These are phyloP conservation scores for Anas flavirostris DNA, from an alignment of 2,797 vertebrate genomes.

Conservation along the genomic window DNA sequence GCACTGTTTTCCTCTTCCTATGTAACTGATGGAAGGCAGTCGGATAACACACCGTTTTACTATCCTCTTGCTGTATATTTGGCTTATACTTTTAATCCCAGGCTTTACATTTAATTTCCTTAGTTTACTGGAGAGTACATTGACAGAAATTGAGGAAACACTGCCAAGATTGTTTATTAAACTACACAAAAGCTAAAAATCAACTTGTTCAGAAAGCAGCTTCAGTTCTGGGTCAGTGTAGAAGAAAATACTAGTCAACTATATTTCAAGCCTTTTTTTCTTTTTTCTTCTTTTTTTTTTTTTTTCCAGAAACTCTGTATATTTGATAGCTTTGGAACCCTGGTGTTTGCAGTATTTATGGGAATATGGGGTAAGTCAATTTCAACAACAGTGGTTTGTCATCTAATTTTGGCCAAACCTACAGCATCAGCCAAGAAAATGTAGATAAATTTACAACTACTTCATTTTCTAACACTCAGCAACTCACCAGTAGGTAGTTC, in stretches of 20 bases:
- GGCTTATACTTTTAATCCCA: not conserved
- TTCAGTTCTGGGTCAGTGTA: not conserved
- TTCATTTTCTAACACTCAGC: not conserved
- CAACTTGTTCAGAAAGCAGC: not conserved
- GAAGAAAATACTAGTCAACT: not conserved
- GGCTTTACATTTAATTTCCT: not conserved
- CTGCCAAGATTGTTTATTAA: not conserved
- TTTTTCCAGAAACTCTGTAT: slow-evolving; percentile 90
- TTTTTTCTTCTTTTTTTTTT: slow-evolving; percentile 62
- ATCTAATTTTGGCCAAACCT: slow-evolving; percentile 35
- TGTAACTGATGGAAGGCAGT: not conserved
- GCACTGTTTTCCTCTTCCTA: not conserved
- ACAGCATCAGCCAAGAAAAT: slow-evolving; percentile 6
- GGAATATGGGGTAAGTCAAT: slow-evolving; percentile 91
- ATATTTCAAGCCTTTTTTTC: slow-evolving; percentile 10
- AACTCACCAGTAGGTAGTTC: not conserved
- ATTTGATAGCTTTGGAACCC: slow-evolving; percentile 95
- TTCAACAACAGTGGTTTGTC: slow-evolving; percentile 15
- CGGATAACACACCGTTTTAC: not conserved
- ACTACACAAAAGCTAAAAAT: not conserved
- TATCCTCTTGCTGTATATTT: not conserved
- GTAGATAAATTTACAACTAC: not conserved
- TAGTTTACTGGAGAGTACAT: not conserved
- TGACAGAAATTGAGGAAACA: not conserved
- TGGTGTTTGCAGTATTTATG: slow-evolving; percentile 97